These are phyloP conservation scores for Zosterops borbonicus DNA, from an alignment of 2,113 vertebrate species.

Conservation along the genomic window DNA sequence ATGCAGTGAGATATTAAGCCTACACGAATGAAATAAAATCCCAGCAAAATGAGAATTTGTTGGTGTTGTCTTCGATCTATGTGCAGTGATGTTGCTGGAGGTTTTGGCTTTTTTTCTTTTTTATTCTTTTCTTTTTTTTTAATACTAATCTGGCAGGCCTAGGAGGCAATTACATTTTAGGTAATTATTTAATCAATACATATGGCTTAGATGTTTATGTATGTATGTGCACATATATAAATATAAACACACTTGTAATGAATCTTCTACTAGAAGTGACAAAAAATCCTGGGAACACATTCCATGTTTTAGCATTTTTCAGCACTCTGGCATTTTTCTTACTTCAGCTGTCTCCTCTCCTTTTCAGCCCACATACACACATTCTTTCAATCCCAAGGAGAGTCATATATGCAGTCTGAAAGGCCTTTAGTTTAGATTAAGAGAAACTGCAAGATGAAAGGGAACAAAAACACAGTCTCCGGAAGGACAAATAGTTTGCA, in stretches of 20 bases:
- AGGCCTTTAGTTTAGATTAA: conserved; percentile 19
- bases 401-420: background rate
- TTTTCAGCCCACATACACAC: background rate
- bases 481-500: background rate
- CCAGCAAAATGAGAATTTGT: conserved; percentile 65
- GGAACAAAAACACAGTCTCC: background rate
- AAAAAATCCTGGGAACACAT: background rate
- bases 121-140: too few species aligned
- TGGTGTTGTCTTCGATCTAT: conserved; percentile 55
- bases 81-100: background rate
- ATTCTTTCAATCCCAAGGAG: background rate
- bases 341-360: background rate
- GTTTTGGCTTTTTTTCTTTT: background rate
- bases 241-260: background rate
- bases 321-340: background rate
- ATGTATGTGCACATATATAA: background rate
- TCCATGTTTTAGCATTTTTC: background rate
- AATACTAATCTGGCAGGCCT: background rate
- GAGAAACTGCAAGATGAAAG: background rate
- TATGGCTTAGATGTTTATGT: background rate
- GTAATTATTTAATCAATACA: conserved; percentile 34
- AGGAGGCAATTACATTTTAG: background rate
- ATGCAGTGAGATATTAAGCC: conserved; percentile 71
- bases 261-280: background rate
- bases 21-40: conserved; percentile 71